These are phyloP conservation scores for Nesoenas mayeri DNA, from an alignment of 2,113 vertebrate genomes.

Conservation along the genomic window DNA sequence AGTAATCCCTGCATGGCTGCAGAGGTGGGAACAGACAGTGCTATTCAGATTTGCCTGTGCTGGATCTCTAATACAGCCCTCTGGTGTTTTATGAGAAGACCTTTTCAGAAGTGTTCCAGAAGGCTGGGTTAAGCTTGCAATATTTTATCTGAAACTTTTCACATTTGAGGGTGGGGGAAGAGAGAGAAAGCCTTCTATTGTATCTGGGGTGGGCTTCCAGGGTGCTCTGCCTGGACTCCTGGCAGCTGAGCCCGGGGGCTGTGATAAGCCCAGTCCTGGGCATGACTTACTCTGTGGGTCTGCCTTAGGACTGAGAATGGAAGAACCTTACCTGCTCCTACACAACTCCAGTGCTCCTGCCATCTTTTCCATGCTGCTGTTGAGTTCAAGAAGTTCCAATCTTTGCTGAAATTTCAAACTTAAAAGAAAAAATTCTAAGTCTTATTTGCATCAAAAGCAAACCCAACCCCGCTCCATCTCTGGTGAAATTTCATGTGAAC, in stretches of 20 bases:
- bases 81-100: neutral
- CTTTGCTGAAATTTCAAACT: neutral
- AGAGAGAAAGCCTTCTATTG: neutral
- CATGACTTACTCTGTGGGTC: neutral
- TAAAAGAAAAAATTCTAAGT: neutral
- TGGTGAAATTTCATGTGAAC: neutral
- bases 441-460: neutral
- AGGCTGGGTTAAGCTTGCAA: neutral
- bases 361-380: neutral
- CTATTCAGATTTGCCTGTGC: neutral
- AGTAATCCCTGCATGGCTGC: constrained; percentile 13
- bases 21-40: neutral
- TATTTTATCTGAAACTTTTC: neutral
- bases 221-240: neutral
- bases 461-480: neutral
- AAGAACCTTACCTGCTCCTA: neutral
- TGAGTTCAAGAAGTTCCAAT: neutral
- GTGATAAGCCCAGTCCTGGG: neutral
- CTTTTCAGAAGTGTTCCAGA: constrained; percentile 1
- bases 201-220: neutral
- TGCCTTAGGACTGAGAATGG: neutral
- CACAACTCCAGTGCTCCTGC: neutral
- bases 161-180: neutral
- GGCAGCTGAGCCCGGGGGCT: accelerated
- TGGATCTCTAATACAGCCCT: neutral